phyloP scores from a whole-genome alignment of 1,140 invertebrate species.

The Penaeus vannamei region DNA sequence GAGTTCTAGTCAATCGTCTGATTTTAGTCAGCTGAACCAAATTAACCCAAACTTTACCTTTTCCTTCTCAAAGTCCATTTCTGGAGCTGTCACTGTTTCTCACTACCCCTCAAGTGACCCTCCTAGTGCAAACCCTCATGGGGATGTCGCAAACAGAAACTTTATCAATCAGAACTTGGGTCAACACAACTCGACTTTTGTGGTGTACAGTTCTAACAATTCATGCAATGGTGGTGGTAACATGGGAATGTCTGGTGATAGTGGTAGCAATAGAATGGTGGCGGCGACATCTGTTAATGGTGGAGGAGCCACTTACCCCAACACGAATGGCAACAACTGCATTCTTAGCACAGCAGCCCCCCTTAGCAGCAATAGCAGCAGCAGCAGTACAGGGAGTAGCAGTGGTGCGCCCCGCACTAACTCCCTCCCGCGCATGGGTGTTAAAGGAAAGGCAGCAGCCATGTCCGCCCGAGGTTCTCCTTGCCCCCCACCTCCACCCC shows the following conservation, averaged over 20 bases:
- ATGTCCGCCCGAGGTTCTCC: slow-evolving; percentile 61
- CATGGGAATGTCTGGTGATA: slow-evolving; percentile 29
- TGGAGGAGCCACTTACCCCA: neutral
- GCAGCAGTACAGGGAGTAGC: slow-evolving; percentile 61
- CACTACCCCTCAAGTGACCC: neutral
- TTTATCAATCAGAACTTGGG: slow-evolving; percentile 40
- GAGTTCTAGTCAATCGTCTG: slow-evolving; percentile 29
- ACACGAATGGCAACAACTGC: slow-evolving; percentile 32
- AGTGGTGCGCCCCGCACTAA: slow-evolving; percentile 57
- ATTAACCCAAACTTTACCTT: slow-evolving; percentile 62
- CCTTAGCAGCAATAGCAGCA: slow-evolving; percentile 56
- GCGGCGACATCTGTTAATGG: neutral
- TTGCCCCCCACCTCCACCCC: slow-evolving; percentile 64
- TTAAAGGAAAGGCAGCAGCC: slow-evolving; percentile 65
- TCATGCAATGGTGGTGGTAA: slow-evolving; percentile 29
- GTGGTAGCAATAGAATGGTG: slow-evolving; percentile 52
- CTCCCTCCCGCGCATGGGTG: slow-evolving; percentile 63
- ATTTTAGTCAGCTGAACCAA: slow-evolving; percentile 51
- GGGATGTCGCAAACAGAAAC: slow-evolving; percentile 43
- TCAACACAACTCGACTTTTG: slow-evolving; percentile 6
- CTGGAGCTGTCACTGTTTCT: slow-evolving; percentile 1
- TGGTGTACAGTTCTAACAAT: neutral
- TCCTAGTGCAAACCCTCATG: neutral
- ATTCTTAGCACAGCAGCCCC: slow-evolving; percentile 45
- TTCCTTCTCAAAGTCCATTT: slow-evolving; percentile 59